phyloP scores from a whole-genome alignment of 2,113 vertebrate species.

The Natator depressus region DNA sequence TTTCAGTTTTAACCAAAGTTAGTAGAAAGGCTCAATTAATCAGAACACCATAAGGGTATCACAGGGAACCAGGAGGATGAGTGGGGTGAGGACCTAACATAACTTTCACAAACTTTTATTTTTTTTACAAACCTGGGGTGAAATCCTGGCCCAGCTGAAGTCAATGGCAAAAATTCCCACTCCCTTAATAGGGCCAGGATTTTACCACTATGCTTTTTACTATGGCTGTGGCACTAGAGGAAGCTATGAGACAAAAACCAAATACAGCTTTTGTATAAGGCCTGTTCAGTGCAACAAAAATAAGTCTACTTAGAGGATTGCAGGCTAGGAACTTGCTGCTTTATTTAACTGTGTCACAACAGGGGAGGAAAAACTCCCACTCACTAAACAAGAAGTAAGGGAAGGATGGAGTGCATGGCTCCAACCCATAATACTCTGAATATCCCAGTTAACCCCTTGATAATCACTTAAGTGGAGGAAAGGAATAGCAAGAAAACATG shows the following conservation, averaged over 20 bases:
- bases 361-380: neutral
- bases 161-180: neutral
- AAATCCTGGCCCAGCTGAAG: neutral
- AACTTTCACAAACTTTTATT: neutral
- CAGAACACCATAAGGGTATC: neutral
- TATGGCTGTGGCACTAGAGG: neutral
- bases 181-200: neutral
- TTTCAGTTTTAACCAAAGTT: neutral
- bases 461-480: neutral
- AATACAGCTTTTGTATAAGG: neutral
- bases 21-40: neutral
- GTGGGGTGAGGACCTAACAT: neutral
- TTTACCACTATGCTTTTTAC: neutral
- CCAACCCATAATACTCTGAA: neutral
- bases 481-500: neutral
- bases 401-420: neutral
- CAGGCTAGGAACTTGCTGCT: neutral
- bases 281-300: neutral
- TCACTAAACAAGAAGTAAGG: neutral
- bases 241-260: neutral
- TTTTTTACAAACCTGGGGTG: neutral
- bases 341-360: neutral
- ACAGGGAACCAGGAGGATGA: no score
- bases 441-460: neutral
- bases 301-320: neutral